These are phyloP conservation scores for Crotalus adamanteus DNA, from an alignment of 2,797 vertebrate genomes.

Conservation along the genomic window DNA sequence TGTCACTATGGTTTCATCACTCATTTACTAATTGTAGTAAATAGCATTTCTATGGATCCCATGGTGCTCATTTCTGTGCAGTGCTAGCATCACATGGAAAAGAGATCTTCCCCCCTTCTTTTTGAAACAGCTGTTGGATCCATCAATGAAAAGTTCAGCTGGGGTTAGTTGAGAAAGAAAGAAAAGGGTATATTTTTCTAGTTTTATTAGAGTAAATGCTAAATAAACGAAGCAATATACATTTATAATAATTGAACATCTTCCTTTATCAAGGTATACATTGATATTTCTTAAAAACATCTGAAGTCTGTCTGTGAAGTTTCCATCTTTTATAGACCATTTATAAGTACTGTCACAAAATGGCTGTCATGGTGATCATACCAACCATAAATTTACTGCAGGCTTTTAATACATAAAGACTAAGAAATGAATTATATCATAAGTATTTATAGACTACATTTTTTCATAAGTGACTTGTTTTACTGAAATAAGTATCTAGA, in stretches of 20 bases:
- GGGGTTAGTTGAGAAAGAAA: neutral
- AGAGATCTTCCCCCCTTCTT: neutral
- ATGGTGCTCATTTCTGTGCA: neutral
- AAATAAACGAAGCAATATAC: neutral
- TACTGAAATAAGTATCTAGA: neutral
- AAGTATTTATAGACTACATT: neutral
- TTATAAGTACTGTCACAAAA: neutral
- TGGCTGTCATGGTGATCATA: neutral
- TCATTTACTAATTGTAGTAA: conserved; percentile 59
- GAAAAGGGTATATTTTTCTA: neutral
- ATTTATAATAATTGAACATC: neutral
- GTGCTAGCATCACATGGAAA: neutral
- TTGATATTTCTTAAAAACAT: neutral
- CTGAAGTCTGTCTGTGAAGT: neutral
- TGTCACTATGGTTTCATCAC: conserved; percentile 37
- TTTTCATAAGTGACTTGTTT: neutral
- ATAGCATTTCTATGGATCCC: conserved; percentile 49
- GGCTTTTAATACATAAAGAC: neutral
- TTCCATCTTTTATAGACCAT: neutral
- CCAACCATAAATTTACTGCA: neutral
- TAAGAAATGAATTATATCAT: neutral
- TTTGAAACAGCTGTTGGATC: neutral
- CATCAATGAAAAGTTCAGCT: neutral
- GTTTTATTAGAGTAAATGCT: neutral
- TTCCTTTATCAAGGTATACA: neutral